Evolutionary conservation across 1,140 invertebrate genomes (phyloP).

Genomic region (Megathymus violae): DNA sequence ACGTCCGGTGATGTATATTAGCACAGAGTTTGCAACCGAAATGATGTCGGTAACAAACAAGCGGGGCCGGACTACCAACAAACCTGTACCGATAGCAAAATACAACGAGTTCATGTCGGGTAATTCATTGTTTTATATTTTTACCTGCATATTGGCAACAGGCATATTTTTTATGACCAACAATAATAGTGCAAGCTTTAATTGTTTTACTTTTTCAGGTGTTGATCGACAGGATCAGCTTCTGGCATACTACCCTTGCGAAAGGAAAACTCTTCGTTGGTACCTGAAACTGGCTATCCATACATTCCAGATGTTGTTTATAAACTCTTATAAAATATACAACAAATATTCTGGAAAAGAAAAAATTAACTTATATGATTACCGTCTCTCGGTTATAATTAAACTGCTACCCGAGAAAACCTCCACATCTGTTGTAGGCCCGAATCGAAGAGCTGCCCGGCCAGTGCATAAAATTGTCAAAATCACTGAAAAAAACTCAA

Average conservation of each 20-base stretch:
- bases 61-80: not conserved
- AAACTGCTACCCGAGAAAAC: too few relatives aligned
- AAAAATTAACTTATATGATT: too few relatives aligned
- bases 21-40: not conserved
- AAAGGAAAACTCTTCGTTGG: not conserved
- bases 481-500: too few relatives aligned
- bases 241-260: not conserved
- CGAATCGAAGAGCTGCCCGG: too few relatives aligned
- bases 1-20: too few relatives aligned
- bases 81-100: slow-evolving; percentile 1
- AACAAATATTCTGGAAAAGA: not conserved
- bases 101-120: slow-evolving; percentile 9
- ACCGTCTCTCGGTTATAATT: too few relatives aligned
- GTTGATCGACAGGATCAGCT: slow-evolving; percentile 6
- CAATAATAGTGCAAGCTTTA: too few relatives aligned
- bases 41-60: not conserved
- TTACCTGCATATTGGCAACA: too few relatives aligned
- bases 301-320: slow-evolving; percentile 10
- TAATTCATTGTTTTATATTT: too few relatives aligned
- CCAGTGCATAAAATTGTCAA: too few relatives aligned
- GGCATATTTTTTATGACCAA: too few relatives aligned
- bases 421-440: too few relatives aligned
- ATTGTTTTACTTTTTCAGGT: not conserved
- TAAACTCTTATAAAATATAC: slow-evolving; percentile 13
- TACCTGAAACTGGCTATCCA: not conserved